Evolutionary conservation across 1,140 invertebrate genomes (phyloP).

Genomic region (Bombyx mandarina): DNA sequence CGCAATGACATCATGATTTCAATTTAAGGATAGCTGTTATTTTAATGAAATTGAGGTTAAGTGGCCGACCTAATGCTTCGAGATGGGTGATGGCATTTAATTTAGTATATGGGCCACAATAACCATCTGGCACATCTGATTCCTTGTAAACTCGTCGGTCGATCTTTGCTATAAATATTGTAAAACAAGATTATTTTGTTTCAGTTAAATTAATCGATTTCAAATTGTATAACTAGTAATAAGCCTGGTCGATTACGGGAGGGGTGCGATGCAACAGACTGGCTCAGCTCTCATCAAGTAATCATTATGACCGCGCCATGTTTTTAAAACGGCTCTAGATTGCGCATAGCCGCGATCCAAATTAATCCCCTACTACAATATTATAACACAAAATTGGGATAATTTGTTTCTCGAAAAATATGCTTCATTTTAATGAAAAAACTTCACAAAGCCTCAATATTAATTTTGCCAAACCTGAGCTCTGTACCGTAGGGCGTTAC

Average conservation of each 20-base stretch:
- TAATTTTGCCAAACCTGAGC: slow-evolving; percentile 48
- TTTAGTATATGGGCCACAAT: no score
- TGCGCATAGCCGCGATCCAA: slow-evolving; percentile 47
- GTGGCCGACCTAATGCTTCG: no score
- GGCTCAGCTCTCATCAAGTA: slow-evolving; percentile 49
- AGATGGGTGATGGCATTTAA: no score
- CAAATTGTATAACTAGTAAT: background rate
- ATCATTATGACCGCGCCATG: slow-evolving; percentile 62
- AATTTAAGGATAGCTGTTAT: no score
- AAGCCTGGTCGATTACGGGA: background rate
- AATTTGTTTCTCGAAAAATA: slow-evolving; percentile 34
- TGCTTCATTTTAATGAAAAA: slow-evolving; percentile 34
- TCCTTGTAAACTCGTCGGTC: no score
- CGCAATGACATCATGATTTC: no score
- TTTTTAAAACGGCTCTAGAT: slow-evolving; percentile 63
- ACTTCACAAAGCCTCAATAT: slow-evolving; percentile 42
- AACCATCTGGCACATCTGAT: no score
- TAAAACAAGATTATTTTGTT: no score
- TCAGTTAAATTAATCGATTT: no score
- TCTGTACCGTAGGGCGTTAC: slow-evolving; percentile 36
- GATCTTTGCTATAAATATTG: no score
- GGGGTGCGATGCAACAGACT: slow-evolving; percentile 24
- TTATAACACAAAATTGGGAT: slow-evolving; percentile 49
- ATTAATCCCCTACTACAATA: slow-evolving; percentile 57
- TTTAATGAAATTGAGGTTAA: no score